Base-by-base conservation (phyloP, 2,797 vertebrate genomes). In the Chromobotia macracanthus region DNA sequence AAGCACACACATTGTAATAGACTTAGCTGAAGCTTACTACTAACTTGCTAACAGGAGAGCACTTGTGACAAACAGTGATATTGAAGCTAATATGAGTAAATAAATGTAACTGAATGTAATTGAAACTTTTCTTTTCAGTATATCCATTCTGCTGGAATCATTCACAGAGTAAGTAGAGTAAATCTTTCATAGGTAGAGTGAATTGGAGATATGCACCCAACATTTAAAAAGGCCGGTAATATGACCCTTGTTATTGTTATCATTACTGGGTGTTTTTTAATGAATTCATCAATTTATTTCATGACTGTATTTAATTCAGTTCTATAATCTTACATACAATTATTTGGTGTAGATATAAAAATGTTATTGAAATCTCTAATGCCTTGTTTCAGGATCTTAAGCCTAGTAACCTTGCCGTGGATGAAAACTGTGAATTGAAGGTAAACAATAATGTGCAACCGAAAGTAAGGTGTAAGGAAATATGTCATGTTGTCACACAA, bases 381-480 rank as follows among this genome's bases (percentile, higher is more conserved):
- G 1, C 44, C 83, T 82, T 35, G 2, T 86, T 87, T 64, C 69
- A 95, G 94, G 94, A 95, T 83, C 90, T 95, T 63, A 95, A 95
- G 86, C 94, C 94, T 12, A 87, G 88, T 61, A 95, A 95, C 84
- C 87, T 95, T 12, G 94, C 94, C 48, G 94, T 95, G 77, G 93
- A 91, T 78, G 94, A 95, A 86, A 94, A 95, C 89, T 95, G 94
- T 87, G 94, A 95, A 84, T 86, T 95, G 81, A 95, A 95, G 92
- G 94, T 94, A 88, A 80, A 15, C 12, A 12, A 3, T 16, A 21
- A 11, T n/a, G 1, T 13, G 9, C 19, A 41, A 19, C 1, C n/a
- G 15, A 35, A 8, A 31, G 60, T 31, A 61, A 28, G 15, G 28
- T 31, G 28, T 63, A 18, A 35, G 58, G 9, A 66, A 44, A 66